These are phyloP conservation scores for Drosophila dunni DNA, from an alignment of 1,140 invertebrate species.

Conservation along the genomic window DNA sequence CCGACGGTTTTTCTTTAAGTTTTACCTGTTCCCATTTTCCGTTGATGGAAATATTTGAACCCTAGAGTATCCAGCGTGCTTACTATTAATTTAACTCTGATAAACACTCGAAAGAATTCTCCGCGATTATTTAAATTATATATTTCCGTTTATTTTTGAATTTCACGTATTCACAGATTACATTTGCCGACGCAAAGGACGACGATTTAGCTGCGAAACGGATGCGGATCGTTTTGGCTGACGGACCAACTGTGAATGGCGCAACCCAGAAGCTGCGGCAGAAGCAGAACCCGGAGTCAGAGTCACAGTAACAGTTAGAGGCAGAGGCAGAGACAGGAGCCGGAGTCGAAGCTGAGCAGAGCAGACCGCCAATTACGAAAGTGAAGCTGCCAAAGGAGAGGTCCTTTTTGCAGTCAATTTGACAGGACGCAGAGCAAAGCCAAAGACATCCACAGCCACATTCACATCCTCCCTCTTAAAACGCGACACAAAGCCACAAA, in stretches of 20 bases:
- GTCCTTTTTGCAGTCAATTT: conserved; percentile 84
- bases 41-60: conserved; percentile 84
- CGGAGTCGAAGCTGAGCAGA: conserved; percentile 50
- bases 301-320: conserved; percentile 26
- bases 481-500: conserved; percentile 60
- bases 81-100: conserved; percentile 33
- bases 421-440: conserved; percentile 76
- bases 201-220: conserved; percentile 47
- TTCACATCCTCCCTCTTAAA: conserved; percentile 2
- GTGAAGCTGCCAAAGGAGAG: conserved; percentile 83
- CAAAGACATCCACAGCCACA: conserved; percentile 62
- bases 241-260: conserved; percentile 80
- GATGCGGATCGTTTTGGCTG: conserved; percentile 72
- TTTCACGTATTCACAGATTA: conserved; percentile 8
- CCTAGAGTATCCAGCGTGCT: conserved; percentile 83
- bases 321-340: conserved; percentile 41
- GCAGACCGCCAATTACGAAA: conserved; percentile 84
- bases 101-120: conserved; percentile 10
- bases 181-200: conserved; percentile 65
- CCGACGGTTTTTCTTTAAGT: conserved; percentile 25
- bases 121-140: not conserved
- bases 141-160: not conserved
- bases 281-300: conserved; percentile 48
- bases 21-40: conserved; percentile 84
- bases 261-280: conserved; percentile 49